These are phyloP conservation scores for Hypomesus transpacificus DNA, from an alignment of 2,113 vertebrate genomes.

Conservation along the genomic window DNA sequence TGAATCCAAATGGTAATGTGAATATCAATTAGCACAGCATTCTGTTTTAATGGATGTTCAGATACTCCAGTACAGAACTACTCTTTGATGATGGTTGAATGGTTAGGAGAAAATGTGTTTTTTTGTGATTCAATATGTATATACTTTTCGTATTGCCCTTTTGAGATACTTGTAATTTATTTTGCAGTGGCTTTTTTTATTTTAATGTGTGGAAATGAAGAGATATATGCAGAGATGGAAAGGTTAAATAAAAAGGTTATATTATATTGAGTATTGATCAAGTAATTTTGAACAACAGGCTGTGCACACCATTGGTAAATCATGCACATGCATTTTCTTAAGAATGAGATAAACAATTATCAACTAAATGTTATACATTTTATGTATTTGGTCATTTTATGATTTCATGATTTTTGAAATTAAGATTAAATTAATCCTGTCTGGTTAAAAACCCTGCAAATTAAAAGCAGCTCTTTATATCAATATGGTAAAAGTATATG, in stretches of 20 bases:
- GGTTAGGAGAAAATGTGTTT: no score
- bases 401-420: neutral
- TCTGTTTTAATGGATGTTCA: slow-evolving; percentile 4
- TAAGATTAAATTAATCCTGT: neutral
- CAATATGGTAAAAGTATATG: slow-evolving; percentile 21
- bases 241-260: no score
- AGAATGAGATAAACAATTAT: no score
- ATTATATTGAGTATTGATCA: no score
- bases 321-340: no score
- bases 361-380: no score
- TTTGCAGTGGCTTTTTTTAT: slow-evolving; percentile 33
- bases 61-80: slow-evolving; percentile 5
- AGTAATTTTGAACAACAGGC: no score
- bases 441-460: slow-evolving; percentile 27
- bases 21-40: slow-evolving; percentile 15
- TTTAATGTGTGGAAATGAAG: neutral
- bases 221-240: no score
- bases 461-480: slow-evolving; percentile 12
- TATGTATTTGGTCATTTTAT: neutral
- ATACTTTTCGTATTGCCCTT: slow-evolving; percentile 14
- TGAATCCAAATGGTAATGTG: slow-evolving; percentile 18
- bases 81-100: slow-evolving; percentile 30
- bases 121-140: no score
- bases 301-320: no score
- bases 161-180: slow-evolving; percentile 18